Percentiles rank a stretch among this genome's conserved stretches.
These are phyloP conservation scores for Limnephilus marmoratus DNA, from an alignment of 2,888 invertebrate species.

Conservation along the genomic window DNA sequence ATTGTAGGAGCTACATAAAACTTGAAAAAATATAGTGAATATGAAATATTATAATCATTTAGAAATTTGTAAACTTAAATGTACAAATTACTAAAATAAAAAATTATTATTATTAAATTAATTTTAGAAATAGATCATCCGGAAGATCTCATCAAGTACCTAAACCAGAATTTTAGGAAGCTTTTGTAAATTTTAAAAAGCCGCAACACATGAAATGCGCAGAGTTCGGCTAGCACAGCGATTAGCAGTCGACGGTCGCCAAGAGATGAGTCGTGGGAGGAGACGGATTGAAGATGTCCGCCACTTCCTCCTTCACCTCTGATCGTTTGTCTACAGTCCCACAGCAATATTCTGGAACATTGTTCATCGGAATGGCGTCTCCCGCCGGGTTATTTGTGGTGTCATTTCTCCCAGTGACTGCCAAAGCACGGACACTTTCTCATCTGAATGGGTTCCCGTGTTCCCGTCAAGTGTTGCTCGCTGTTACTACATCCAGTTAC, in stretches of 20 bases:
- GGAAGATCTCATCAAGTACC: no score
- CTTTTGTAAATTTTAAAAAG: not conserved
- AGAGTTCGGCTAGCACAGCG: not conserved
- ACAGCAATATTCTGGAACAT: slow-evolving; percentile 39
- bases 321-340: slow-evolving; percentile 31
- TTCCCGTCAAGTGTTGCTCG: not conserved
- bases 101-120: no score
- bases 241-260: slow-evolving; percentile 21
- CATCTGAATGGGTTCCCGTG: not conserved
- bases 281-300: slow-evolving; percentile 33
- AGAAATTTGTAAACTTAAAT: no score
- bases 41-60: no score
- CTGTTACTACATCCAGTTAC: not conserved
- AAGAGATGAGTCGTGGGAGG: slow-evolving; percentile 32
- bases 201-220: no score
- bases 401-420: slow-evolving; percentile 29
- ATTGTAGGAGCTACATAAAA: no score
- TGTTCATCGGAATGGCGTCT: slow-evolving; percentile 43
- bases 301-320: slow-evolving; percentile 30
- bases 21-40: no score
- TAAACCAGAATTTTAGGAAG: not conserved
- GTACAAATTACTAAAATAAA: no score
- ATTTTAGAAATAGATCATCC: not conserved
- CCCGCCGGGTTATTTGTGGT: slow-evolving; percentile 34
- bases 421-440: slow-evolving; percentile 28